Evolutionary conservation across 1,140 invertebrate genomes (phyloP).

Genomic region (Ceratitis capitata): DNA sequence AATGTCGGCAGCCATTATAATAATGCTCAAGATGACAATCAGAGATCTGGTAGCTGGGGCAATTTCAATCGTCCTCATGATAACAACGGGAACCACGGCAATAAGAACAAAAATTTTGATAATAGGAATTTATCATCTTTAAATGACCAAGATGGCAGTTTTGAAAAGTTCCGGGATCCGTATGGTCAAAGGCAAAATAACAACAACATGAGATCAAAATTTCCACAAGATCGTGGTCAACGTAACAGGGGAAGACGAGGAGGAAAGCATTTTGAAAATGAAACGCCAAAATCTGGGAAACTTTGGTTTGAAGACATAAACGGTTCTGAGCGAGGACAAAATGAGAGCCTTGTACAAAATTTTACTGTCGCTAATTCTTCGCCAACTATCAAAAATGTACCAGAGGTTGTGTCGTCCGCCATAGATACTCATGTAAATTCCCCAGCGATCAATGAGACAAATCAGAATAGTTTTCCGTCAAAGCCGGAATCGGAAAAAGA

Average conservation of each 20-base stretch:
- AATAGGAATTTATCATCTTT: neutral
- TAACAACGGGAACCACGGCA: neutral
- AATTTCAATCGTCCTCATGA: neutral
- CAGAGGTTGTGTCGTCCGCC: too few relatives aligned
- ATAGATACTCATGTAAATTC: too few relatives aligned
- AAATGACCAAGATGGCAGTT: neutral
- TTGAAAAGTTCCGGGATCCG: conserved; percentile 4
- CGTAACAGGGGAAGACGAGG: neutral
- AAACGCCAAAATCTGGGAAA: neutral
- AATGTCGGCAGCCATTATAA: neutral
- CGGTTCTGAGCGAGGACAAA: neutral
- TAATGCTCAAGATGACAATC: neutral
- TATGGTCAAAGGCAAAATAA: neutral
- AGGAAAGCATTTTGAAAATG: neutral
- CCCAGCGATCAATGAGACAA: too few relatives aligned
- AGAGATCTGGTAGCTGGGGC: neutral
- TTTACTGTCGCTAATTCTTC: too few relatives aligned
- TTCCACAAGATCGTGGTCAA: neutral
- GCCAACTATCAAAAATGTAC: too few relatives aligned
- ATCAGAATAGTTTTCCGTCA: too few relatives aligned
- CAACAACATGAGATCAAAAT: neutral
- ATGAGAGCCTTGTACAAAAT: too few relatives aligned
- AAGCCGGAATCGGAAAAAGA: neutral
- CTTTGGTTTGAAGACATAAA: neutral
- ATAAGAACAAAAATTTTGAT: neutral